Evolutionary conservation across 2,113 vertebrate genomes (phyloP), one percentile per base, ranked within the genome.

Genomic region (Zapus hudsonius): DNA sequence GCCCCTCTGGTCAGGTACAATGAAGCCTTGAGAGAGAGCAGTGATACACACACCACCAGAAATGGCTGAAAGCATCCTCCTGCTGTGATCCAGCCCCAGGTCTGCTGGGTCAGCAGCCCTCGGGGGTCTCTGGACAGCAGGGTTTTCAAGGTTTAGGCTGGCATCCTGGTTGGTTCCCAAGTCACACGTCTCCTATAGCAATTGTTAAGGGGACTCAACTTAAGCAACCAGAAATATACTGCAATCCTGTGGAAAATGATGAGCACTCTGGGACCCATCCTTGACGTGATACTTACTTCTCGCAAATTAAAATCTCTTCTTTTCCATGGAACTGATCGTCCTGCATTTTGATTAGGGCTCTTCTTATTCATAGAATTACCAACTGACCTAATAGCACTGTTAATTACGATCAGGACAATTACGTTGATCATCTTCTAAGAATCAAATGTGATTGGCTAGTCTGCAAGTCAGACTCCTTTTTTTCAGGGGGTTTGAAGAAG

Each of bases 331-430:
- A 94, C 59, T 92, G 89, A 91, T 95, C 90, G 94, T 78, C 87
- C 72, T 83, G 81, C 57, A 82, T 93, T 95, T 92, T 96, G 76
- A 95, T 95, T 89, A 82, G 59, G 73, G 67, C 92, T 95, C 89
- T 96, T 94, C 78, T 92, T 93, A 95, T 87, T 96, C 93, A 87
- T 78, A 67, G 81, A 95, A 95, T 95, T 95, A 95, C 84, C 89
- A 92, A 93, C 80, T 90, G 92, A 95, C 95, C 87, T 89, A 94
- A 84, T 78, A 91, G 82, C 89, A 90, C 27, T 44, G 57, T 95
- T 93, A 94, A 97, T 94, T 95, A 87, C 63, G 87, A 95, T 95
- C 93, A 91, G 85, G 84, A 87, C 69, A 96, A 91, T 96, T 91
- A 95, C 66, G 93, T 67, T 92, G 63, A 96, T 92, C 89, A 93